Percentiles rank a stretch among this genome's conserved stretches.
Conservation (phyloP, 2,888 invertebrate species). For the Platycheirus albimanus region DNA sequence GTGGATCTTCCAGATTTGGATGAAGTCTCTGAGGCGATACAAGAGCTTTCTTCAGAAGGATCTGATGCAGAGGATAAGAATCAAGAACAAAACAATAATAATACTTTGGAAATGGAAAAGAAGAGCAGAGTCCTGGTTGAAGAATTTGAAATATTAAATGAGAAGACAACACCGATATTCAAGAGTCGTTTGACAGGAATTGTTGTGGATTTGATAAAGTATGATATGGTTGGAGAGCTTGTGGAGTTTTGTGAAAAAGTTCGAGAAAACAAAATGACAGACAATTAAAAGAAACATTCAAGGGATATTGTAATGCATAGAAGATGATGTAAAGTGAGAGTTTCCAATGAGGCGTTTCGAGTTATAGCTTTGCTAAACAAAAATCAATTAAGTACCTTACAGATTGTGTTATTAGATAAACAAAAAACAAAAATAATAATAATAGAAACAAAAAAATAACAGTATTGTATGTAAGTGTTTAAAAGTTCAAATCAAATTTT, state of each 20-base stretch:
- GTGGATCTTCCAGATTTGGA: slow-evolving; percentile 78
- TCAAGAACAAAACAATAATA: slow-evolving; percentile 18
- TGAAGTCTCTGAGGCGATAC: slow-evolving; percentile 77
- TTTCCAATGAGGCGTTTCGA: slow-evolving; percentile 24
- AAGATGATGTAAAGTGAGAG: not conserved
- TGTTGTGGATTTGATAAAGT: slow-evolving; percentile 76
- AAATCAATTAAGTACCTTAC: slow-evolving; percentile 45
- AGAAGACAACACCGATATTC: slow-evolving; percentile 78
- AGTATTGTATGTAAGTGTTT: slow-evolving; percentile 62
- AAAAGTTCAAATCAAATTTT: slow-evolving; percentile 52
- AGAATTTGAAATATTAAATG: slow-evolving; percentile 77
- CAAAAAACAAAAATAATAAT: too few relatives aligned
- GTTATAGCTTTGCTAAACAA: slow-evolving; percentile 7
- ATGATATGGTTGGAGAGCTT: slow-evolving; percentile 54
- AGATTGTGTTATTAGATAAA: slow-evolving; percentile 62
- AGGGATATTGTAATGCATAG: too few relatives aligned
- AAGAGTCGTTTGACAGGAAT: slow-evolving; percentile 78
- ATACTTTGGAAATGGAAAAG: slow-evolving; percentile 43
- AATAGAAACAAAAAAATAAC: slow-evolving; percentile 30
- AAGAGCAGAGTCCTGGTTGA: slow-evolving; percentile 76
- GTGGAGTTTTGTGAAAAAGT: slow-evolving; percentile 7
- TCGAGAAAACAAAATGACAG: not conserved
- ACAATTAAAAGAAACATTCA: not conserved
- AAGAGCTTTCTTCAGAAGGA: slow-evolving; percentile 74
- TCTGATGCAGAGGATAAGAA: slow-evolving; percentile 49